These are phyloP conservation scores for Eulemur albifrons DNA, from an alignment of 2,797 vertebrate genomes.

Conservation along the genomic window DNA sequence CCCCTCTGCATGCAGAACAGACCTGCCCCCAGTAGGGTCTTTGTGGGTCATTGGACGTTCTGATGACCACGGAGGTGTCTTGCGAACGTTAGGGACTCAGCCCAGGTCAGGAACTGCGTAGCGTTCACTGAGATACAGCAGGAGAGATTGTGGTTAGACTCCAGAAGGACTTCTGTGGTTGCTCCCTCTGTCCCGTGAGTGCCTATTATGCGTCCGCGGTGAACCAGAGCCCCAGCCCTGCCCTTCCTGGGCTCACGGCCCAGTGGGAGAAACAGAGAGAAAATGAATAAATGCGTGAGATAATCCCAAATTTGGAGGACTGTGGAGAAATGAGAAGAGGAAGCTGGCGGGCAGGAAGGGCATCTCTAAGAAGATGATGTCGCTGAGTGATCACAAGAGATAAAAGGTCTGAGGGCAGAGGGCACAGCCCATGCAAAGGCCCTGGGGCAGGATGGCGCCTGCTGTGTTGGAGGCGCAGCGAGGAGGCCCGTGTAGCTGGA, in stretches of 20 bases:
- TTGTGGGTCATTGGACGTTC: not conserved
- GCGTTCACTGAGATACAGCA: not conserved
- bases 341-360: not conserved
- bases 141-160: not conserved
- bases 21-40: not conserved
- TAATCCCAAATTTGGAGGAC: not conserved
- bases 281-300: not conserved
- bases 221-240: not conserved
- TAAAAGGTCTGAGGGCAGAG: not conserved
- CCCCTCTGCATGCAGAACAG: no score
- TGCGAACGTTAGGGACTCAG: no score
- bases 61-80: not conserved
- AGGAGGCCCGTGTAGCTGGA: not conserved
- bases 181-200: not conserved
- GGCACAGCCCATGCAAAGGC: not conserved
- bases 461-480: fast-evolving
- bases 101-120: not conserved
- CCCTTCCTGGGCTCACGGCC: not conserved
- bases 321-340: not conserved
- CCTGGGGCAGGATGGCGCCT: not conserved
- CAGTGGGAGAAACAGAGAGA: not conserved
- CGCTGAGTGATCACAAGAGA: not conserved
- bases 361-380: not conserved
- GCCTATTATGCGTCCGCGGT: not conserved
- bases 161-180: not conserved